These are phyloP conservation scores for Globia sparganii DNA, from an alignment of 2,888 invertebrate genomes.

Conservation along the genomic window DNA sequence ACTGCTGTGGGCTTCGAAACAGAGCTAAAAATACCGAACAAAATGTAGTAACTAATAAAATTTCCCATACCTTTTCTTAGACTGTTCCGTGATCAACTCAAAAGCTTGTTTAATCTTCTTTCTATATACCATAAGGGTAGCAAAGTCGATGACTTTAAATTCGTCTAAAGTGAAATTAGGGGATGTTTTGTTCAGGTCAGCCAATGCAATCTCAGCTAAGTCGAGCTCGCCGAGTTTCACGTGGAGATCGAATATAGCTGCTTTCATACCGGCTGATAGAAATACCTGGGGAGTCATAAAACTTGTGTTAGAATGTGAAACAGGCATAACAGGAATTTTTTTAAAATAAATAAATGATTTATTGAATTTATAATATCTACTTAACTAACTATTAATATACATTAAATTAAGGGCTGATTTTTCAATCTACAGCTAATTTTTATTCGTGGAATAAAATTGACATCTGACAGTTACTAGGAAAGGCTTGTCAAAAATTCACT, in stretches of 20 bases:
- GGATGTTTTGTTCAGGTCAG: constrained; percentile 87
- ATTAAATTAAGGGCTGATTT: too few relatives aligned
- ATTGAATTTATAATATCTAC: not conserved
- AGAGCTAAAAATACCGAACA: not conserved
- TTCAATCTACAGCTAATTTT: too few relatives aligned
- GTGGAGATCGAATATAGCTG: constrained; percentile 91
- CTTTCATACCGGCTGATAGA: constrained; percentile 92
- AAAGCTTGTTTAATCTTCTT: constrained; percentile 84
- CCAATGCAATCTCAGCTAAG: constrained; percentile 87
- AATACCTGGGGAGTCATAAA: constrained; percentile 79
- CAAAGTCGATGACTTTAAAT: constrained; percentile 92
- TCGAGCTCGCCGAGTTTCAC: constrained; percentile 89
- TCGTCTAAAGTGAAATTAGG: constrained; percentile 91
- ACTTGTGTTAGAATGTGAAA: not conserved
- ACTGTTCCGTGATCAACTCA: constrained; percentile 87
- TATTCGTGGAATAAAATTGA: too few relatives aligned
- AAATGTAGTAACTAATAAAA: not conserved
- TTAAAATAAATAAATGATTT: not conserved
- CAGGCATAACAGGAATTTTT: not conserved
- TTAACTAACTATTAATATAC: too few relatives aligned
- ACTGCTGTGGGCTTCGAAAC: not conserved
- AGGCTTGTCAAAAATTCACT: too few relatives aligned
- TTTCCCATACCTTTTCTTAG: constrained; percentile 79
- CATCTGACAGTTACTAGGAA: too few relatives aligned
- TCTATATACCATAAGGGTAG: constrained; percentile 90